Base-by-base conservation (phyloP, 1,140 invertebrate species). In the Pteromalus puparum region DNA sequence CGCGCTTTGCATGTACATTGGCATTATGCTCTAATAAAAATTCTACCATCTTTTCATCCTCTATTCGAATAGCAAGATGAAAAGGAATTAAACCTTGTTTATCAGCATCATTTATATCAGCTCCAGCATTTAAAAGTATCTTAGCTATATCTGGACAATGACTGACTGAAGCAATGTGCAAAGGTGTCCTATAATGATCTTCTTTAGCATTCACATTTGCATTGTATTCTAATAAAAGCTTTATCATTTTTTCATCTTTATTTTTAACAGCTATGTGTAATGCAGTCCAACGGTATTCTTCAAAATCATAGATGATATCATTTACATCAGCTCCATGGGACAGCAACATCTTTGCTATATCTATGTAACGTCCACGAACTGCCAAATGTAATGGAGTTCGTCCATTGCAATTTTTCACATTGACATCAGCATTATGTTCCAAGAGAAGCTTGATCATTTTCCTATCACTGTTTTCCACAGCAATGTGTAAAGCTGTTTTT, bases 201-300 rank as follows among this genome's bases (percentile, higher is more conserved):
- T 84, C 77, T 74, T 84, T 79, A 65, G 83, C 76, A 74, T 84
- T 84, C 13, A 84, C 70, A 46, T 80, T 79, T 79, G 77, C 70
- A 74, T 61, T 73, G 46, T 79, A 30, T 7, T 81, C 83, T 30
- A 84, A 68, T 30, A 84, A 61, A 42, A 81, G 38, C 48, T 81
- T 80, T 6, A 84, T 76, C 70, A 84, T 84, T 68, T 84, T 84
- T 79, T 84, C 83, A 74, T 84, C 83, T 28, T 80, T 84, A 67
- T 84, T 84, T 70, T 80, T 84, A 18, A 84, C 83, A 26, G 83
- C 83, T 26, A 84, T 79, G 21, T 84, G 83, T 26, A 84, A 67
- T 28, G 83, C 67, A 28, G 83, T 84, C 67, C 77, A 84, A 34
- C 83, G 76, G 28, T 74, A 79, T 30, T 84, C 83, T 42, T 84